Evolutionary conservation across 1,140 invertebrate species (phyloP).

Genomic region (Drosophila prosaltans): DNA sequence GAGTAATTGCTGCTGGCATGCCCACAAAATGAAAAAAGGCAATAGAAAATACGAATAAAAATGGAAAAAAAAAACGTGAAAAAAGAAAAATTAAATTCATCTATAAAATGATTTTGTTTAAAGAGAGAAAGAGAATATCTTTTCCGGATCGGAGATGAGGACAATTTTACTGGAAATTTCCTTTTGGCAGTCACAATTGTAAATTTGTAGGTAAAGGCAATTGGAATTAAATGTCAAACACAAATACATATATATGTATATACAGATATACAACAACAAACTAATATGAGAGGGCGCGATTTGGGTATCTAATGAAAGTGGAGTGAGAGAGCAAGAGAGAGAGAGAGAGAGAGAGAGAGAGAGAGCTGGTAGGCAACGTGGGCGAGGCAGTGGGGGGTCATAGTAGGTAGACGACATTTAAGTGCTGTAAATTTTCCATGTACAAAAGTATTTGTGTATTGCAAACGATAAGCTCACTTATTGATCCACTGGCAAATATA

Average conservation of each 20-base stretch:
- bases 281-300: constrained; percentile 7
- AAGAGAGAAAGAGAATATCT: constrained; percentile 12
- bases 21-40: constrained; percentile 3
- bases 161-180: constrained; percentile 4
- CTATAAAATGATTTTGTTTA: neutral
- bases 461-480: constrained; percentile 74
- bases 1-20: constrained; percentile 11
- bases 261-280: neutral
- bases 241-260: constrained; percentile 8
- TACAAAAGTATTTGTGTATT: constrained; percentile 78
- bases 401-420: constrained; percentile 50
- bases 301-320: constrained; percentile 6
- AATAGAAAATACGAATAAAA: neutral
- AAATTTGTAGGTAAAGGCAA: constrained; percentile 78
- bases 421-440: constrained; percentile 72
- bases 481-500: constrained; percentile 68
- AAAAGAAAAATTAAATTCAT: constrained; percentile 9
- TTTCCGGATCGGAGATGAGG: constrained; percentile 5
- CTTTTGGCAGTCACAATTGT: constrained; percentile 50
- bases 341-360: no score
- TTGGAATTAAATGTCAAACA: constrained; percentile 76
- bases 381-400: neutral
- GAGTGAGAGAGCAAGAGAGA: no score
- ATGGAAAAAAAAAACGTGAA: neutral
- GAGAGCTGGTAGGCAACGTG: no score